Base-by-base conservation (phyloP, 2,888 invertebrate species). In the Diogma glabrata region DNA sequence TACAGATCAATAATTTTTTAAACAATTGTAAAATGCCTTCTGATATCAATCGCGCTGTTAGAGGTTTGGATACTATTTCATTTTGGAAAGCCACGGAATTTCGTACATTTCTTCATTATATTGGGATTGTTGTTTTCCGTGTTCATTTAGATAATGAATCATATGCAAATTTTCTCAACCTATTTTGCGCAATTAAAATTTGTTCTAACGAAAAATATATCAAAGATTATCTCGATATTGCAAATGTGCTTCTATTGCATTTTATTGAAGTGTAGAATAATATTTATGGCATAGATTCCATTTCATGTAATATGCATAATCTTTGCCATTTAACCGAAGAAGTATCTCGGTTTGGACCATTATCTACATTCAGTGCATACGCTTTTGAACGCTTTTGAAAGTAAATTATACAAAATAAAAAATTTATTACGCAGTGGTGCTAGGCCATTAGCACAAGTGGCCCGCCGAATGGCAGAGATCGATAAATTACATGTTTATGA, bases 171-270 rank as follows among this genome's bases (percentile, higher is more conserved):
- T 33, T 33, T 33, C 33, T 33, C 6, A 14, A 10, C 33, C 19
- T 38, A n/a, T n/a, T n/a, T n/a, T n/a, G n/a, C n/a, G n/a, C n/a
- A n/a, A n/a, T n/a, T n/a, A n/a, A n/a, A n/a, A n/a, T n/a, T n/a
- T n/a, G n/a, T n/a, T n/a, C n/a, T n/a, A n/a, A n/a, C n/a, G 10
- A 26, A 26, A 10, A 26, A 26, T 26, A 26, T n/a, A n/a, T n/a
- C n/a, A 38, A 38, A 38, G 17, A 38, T 38, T 38, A 38, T 38
- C 38, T 38, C 38, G 38, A 38, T 38, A 16, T 38, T 16, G 38
- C 4, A 38, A 38, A 16, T 38, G 14, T 38, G 38, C 38, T 38
- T 38, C 38, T 38, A 38, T 38, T 38, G 16, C 38, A 14, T 38
- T 38, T 38, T 38, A 38, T 38, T 16, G 38, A 38, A 36, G 4